Conservation (phyloP, 2,113 vertebrate genomes). For the Tricholaema leucomelas region DNA sequence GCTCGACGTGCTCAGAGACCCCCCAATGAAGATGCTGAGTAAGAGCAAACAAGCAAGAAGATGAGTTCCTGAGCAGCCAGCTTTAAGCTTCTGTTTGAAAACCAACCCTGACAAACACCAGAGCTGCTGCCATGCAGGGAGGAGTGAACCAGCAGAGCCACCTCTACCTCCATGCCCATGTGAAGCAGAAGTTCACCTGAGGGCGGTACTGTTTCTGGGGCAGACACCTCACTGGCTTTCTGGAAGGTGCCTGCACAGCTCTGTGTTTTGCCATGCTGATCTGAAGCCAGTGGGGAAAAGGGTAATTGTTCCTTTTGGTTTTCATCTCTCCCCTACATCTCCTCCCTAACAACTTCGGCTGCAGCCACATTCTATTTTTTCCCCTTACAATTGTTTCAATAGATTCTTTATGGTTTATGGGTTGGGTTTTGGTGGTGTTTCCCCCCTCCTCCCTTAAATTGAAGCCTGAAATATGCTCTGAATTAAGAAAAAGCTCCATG, state of each 20-base stretch:
- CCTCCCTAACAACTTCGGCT: slow-evolving; percentile 6
- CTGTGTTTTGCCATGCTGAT: background rate
- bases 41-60: background rate
- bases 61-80: background rate
- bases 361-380: slow-evolving; percentile 42
- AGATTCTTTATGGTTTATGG: slow-evolving; percentile 64
- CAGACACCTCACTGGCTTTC: background rate
- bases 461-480: slow-evolving; percentile 71
- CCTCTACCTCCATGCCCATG: background rate
- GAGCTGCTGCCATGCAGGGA: background rate
- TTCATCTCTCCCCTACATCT: slow-evolving; percentile 13
- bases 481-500: slow-evolving; percentile 69
- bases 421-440: slow-evolving; percentile 28
- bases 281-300: background rate
- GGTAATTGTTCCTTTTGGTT: background rate
- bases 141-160: background rate
- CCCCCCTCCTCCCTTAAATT: background rate
- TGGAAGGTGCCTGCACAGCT: background rate
- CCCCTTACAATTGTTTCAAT: slow-evolving; percentile 56
- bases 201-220: background rate
- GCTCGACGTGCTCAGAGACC: background rate
- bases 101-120: background rate
- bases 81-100: background rate
- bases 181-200: background rate
- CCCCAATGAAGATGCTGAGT: background rate